phyloP scores from a whole-genome alignment of 64 coral and sea anemone species.

The Pocillopora damicornis region DNA sequence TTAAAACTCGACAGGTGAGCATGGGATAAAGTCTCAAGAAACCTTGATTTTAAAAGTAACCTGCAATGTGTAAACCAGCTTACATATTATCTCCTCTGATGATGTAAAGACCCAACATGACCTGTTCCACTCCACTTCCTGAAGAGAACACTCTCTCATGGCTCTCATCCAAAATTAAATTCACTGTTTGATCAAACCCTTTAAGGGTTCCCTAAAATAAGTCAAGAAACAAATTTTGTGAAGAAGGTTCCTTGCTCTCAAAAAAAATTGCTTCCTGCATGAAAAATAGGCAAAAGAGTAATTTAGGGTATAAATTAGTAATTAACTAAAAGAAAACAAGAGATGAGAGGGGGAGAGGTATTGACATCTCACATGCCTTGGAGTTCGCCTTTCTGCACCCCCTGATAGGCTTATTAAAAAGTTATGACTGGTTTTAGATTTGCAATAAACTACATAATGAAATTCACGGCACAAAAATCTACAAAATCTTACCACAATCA shows the following conservation, averaged over 20 bases:
- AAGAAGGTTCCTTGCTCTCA: not conserved
- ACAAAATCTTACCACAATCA: constrained; percentile 87
- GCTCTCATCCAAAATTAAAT: constrained; percentile 97
- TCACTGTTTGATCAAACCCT: constrained; percentile 99
- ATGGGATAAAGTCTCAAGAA: no score
- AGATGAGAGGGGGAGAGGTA: no score
- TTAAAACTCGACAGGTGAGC: no score
- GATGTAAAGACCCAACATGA: constrained; percentile 91
- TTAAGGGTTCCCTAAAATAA: constrained; percentile 79
- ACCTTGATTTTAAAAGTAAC: not conserved
- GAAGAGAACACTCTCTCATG: constrained; percentile 98
- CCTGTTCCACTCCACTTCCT: constrained; percentile 96
- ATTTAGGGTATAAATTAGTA: not conserved
- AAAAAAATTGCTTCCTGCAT: not conserved
- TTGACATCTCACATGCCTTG: no score
- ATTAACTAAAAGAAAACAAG: not conserved
- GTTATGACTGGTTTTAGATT: no score
- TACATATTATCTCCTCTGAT: constrained; percentile 99
- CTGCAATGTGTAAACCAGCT: not conserved
- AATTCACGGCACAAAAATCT: not conserved
- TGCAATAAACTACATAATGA: not conserved
- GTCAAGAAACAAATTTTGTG: not conserved
- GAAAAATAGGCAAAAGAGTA: no score
- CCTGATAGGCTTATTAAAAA: no score
- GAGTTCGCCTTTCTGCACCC: no score